These are phyloP conservation scores for Disparrhopalites patrizii DNA, from an alignment of 2,888 invertebrate genomes.

Conservation along the genomic window DNA sequence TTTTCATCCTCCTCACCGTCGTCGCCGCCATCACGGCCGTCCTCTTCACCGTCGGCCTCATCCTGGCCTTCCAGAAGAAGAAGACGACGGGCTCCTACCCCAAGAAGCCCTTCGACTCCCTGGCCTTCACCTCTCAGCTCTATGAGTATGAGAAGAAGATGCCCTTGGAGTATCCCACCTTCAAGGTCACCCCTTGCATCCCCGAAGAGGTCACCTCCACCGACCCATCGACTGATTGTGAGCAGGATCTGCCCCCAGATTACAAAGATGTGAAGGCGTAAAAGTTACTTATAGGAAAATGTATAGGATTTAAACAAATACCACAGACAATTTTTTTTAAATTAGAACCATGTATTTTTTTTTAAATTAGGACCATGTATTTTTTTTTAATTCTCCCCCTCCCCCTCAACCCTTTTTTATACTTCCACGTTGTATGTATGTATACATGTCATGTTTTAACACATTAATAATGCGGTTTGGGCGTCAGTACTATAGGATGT, in stretches of 20 bases:
- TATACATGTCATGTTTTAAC: no score
- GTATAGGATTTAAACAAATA: no score
- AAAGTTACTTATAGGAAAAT: no score
- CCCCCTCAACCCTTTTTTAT: no score
- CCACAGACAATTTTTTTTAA: no score
- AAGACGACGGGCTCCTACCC: conserved; percentile 33
- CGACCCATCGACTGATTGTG: conserved; percentile 8
- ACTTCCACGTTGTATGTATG: no score
- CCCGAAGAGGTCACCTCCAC: conserved; percentile 22
- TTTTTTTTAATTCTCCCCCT: no score
- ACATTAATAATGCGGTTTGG: no score
- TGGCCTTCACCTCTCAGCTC: conserved; percentile 43
- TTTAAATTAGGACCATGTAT: no score
- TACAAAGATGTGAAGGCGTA: conserved; percentile 14
- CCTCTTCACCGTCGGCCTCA: conserved; percentile 43
- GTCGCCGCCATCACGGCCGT: conserved; percentile 45
- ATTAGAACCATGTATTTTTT: no score
- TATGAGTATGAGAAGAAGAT: conserved; percentile 43
- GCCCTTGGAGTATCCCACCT: conserved; percentile 28
- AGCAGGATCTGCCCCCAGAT: conserved; percentile 10
- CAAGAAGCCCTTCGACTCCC: conserved; percentile 27
- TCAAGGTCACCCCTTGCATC: conserved; percentile 23
- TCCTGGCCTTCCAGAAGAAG: conserved; percentile 47
- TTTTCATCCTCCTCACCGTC: conserved; percentile 40
- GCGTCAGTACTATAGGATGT: no score